Evolutionary conservation across 2,888 invertebrate species (phyloP).

Genomic region (Nomada ruficornis): DNA sequence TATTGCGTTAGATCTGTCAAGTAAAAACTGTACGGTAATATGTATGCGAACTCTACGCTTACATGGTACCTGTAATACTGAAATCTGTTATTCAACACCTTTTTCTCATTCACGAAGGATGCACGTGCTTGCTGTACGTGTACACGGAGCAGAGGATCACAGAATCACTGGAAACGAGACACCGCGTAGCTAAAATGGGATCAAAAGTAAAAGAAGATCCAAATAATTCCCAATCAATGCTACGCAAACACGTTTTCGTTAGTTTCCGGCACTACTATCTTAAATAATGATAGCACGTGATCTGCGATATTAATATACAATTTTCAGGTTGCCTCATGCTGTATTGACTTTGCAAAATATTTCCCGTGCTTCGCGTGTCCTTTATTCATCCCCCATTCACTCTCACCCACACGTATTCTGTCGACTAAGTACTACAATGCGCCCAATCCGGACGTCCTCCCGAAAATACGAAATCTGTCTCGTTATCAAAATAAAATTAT

Average conservation of each 20-base stretch:
- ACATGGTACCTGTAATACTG: conserved; percentile 13
- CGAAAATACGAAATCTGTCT: conserved; percentile 77
- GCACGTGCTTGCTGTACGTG: neutral
- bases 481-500: conserved; percentile 81
- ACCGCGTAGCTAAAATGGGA: too few species aligned
- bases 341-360: conserved; percentile 51
- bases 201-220: neutral
- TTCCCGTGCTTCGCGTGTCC: conserved; percentile 6
- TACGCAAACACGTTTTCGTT: neutral
- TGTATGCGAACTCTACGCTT: neutral
- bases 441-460: conserved; percentile 61
- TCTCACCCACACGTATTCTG: too few species aligned
- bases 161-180: too few species aligned
- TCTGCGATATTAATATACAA: neutral
- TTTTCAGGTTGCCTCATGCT: neutral
- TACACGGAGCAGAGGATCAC: too few species aligned
- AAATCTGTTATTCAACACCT: neutral
- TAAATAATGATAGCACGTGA: too few species aligned
- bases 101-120: neutral
- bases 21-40: neutral
- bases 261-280: neutral
- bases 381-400: neutral
- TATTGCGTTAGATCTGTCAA: neutral
- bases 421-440: conserved; percentile 21
- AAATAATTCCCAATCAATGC: neutral